Evolutionary conservation across 2,113 vertebrate species (phyloP).

Genomic region (Eretmochelys imbricata): DNA sequence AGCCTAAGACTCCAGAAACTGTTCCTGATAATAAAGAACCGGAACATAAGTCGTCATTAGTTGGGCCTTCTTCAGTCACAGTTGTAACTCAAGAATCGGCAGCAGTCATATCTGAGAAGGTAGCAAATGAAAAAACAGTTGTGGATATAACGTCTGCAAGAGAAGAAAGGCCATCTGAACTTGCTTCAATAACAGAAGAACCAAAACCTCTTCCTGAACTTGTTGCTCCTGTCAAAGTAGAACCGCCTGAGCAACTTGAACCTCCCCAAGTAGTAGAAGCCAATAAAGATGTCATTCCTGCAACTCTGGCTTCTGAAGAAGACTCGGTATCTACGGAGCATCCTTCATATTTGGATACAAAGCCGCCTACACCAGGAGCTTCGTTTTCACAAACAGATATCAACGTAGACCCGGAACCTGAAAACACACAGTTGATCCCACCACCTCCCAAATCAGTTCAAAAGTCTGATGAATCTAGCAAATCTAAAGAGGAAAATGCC

Average conservation of each 20-base stretch:
- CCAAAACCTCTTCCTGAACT: conserved; percentile 72
- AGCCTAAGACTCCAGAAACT: conserved; percentile 75
- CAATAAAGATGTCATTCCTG: conserved; percentile 68
- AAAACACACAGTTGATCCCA: conserved; percentile 55
- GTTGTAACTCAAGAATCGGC: conserved; percentile 68
- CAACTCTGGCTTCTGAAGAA: conserved; percentile 62
- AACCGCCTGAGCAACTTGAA: conserved; percentile 54
- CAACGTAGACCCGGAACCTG: conserved; percentile 77
- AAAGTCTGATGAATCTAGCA: conserved; percentile 72
- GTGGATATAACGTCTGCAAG: conserved; percentile 52
- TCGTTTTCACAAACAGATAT: conserved; percentile 73
- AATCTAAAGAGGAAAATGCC: conserved; percentile 72
- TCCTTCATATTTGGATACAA: conserved; percentile 80
- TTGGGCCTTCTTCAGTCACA: conserved; percentile 52
- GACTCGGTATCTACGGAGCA: conserved; percentile 71
- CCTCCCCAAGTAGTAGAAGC: conserved; percentile 17
- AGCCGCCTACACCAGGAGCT: conserved; percentile 86
- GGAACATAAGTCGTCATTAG: conserved; percentile 64
- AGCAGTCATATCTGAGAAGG: conserved; percentile 69
- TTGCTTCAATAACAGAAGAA: conserved; percentile 74
- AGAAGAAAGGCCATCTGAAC: conserved; percentile 77
- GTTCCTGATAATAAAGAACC: conserved; percentile 76
- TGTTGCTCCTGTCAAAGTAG: conserved; percentile 42
- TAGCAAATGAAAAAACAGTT: conserved; percentile 70
- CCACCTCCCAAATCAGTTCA: conserved; percentile 74